Percentiles rank a stretch among this genome's conserved stretches.
Evolutionary conservation across 1,140 invertebrate genomes (phyloP).

Genomic region (Macrobrachium nipponense): DNA sequence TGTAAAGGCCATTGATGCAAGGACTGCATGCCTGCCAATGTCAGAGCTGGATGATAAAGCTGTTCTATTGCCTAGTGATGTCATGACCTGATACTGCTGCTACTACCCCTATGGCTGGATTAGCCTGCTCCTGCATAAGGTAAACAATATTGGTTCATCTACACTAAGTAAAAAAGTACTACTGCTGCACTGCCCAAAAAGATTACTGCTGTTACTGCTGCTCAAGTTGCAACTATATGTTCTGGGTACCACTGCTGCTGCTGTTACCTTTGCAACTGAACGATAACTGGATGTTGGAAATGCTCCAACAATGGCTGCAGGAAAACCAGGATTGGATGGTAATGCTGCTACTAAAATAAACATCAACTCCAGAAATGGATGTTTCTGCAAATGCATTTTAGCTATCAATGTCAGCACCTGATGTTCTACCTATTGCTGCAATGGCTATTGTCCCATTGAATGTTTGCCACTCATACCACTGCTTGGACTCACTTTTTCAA

Average conservation of each 20-base stretch:
- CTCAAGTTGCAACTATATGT: background rate
- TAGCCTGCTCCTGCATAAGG: background rate
- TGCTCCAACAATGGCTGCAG: background rate
- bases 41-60: background rate
- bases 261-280: background rate
- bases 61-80: background rate
- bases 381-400: too few species aligned
- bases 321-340: background rate
- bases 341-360: background rate
- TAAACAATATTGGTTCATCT: too few species aligned
- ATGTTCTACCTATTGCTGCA: background rate
- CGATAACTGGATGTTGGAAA: background rate
- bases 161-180: too few species aligned
- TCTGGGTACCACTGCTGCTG: background rate
- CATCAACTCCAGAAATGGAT: too few species aligned
- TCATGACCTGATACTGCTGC: slow-evolving; percentile 5
- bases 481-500: slow-evolving; percentile 4
- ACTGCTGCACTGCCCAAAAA: too few species aligned
- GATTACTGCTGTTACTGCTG: slow-evolving; percentile 1
- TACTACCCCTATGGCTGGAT: background rate
- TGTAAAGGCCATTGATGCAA: too few species aligned
- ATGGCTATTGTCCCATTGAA: background rate
- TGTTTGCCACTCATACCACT: background rate
- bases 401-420: background rate
- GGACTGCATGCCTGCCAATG: too few species aligned